Conservation (phyloP, 2,888 invertebrate species). For the Tachina grossa region DNA sequence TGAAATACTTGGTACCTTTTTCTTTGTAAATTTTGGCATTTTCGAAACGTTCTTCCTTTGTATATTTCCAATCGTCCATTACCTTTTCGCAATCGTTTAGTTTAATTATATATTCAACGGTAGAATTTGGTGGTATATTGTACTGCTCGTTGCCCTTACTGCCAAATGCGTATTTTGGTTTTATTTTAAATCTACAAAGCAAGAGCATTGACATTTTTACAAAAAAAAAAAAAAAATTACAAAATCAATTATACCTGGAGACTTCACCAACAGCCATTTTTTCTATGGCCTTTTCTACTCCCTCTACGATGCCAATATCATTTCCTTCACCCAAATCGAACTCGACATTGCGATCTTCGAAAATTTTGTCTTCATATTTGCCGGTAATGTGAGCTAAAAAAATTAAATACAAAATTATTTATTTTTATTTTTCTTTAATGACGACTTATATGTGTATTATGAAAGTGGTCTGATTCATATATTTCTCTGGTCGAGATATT, state of each 20-base stretch:
- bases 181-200: constrained; percentile 85
- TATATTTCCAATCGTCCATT: constrained; percentile 92
- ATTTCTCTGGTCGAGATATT: too few species aligned
- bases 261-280: constrained; percentile 92
- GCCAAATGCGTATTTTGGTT: constrained; percentile 92
- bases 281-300: constrained; percentile 91
- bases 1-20: constrained; percentile 95
- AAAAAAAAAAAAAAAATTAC: too few species aligned
- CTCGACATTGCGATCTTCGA: constrained; percentile 90
- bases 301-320: constrained; percentile 89
- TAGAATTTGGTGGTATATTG: constrained; percentile 90
- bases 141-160: constrained; percentile 87
- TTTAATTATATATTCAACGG: constrained; percentile 91
- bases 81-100: constrained; percentile 93
- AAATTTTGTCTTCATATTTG: constrained; percentile 75
- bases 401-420: constrained; percentile 1
- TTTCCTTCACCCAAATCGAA: constrained; percentile 94
- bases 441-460: too few species aligned
- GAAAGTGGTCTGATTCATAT: too few species aligned
- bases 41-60: constrained; percentile 89
- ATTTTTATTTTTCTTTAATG: neutral
- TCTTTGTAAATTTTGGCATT: constrained; percentile 93
- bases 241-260: constrained; percentile 83
- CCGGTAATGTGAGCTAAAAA: constrained; percentile 77
- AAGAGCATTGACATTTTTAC: neutral